Evolutionary conservation across 2,113 vertebrate genomes (phyloP), one percentile per base, ranked within the genome.

Genomic region (Porphyrio hochstetteri): DNA sequence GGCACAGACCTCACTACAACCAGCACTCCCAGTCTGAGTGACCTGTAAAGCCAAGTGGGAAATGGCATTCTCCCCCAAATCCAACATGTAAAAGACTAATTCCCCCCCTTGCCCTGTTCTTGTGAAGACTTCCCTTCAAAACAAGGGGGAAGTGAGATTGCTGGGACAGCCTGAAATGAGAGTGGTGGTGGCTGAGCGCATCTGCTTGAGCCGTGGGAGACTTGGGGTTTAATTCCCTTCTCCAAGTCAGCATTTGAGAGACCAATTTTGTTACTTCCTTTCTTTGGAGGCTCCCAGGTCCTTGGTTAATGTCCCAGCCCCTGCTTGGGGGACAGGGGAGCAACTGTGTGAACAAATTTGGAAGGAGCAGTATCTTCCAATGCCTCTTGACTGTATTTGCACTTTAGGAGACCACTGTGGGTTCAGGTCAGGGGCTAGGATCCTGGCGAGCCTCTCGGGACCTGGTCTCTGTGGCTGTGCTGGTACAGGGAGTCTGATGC

Each of bases 321-420:
- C 31, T 92, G 36, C n/a, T 81, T 82, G 65, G 40, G 61, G 29
- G 27, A 17, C 42, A 25, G 50, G 19, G 78, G 56, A 94, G 52
- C 60, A 36, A 40, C 1, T 15, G 17, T 81, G 29, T 31, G n/a
- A 87, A 70, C 24, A 57, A n/a, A 82, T 27, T 33, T 59, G 79
- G 81, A 75, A 88, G 56, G 36, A 65, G 72, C n/a, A 71, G 29
- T 71, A 19, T 67, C 9, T 82, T 85, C 71, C 67, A n/a, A 31
- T 76, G 88, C 74, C 65, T 93, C 78, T 80, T 88, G 86, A 56
- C 63, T 81, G 6, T 89, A 46, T 83, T 87, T 95, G 96, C 93
- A 96, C 92, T 96, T 96, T 93, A 96, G 82, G 82, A 91, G 88
- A 82, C 78, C 60, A 72, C 50, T 35, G 56, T 44, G 65, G 71